These are phyloP conservation scores for Periplaneta americana DNA, from an alignment of 1,140 invertebrate species.

Conservation along the genomic window DNA sequence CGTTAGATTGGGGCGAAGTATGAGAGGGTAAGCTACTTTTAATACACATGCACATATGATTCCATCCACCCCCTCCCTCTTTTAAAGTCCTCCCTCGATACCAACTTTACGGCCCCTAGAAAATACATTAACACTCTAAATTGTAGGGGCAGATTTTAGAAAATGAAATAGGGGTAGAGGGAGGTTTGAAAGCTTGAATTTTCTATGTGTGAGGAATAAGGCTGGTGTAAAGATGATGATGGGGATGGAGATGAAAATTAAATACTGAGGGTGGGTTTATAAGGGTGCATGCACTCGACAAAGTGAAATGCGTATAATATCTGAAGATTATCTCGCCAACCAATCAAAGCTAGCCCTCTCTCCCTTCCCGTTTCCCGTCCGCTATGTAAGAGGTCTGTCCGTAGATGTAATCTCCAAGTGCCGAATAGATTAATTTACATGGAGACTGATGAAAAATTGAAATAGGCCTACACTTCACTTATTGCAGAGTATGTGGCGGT, in stretches of 20 bases:
- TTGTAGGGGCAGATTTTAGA: constrained; percentile 5
- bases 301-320: constrained; percentile 2
- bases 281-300: neutral
- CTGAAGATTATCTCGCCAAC: constrained; percentile 7
- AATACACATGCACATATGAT: neutral
- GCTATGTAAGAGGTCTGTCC: neutral
- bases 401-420: neutral
- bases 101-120: neutral
- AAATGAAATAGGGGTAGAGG: neutral
- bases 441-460: neutral
- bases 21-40: neutral
- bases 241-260: neutral
- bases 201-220: neutral
- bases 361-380: neutral
- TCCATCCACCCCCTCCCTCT: neutral
- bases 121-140: constrained; percentile 2
- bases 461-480: too few species aligned
- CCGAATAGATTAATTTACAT: neutral
- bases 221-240: neutral
- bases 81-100: constrained; percentile 1
- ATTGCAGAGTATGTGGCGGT: too few species aligned
- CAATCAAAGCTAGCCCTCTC: neutral
- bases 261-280: neutral
- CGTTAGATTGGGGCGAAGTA: neutral
- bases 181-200: neutral